These are phyloP conservation scores for Drosophila insularis DNA, from an alignment of 1,140 invertebrate genomes.

Conservation along the genomic window DNA sequence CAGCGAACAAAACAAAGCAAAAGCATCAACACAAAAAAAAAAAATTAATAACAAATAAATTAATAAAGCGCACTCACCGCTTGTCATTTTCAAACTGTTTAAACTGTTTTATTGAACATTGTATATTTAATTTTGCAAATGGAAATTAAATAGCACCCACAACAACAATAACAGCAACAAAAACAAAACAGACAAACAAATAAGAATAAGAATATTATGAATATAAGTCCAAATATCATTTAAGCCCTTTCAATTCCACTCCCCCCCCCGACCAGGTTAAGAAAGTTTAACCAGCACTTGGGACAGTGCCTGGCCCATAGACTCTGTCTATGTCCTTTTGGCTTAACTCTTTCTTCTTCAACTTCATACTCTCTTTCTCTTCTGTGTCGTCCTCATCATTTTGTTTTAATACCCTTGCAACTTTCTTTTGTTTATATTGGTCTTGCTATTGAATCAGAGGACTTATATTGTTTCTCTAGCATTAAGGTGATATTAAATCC, in stretches of 20 bases:
- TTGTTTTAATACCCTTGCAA: background rate
- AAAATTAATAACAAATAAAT: constrained; percentile 15
- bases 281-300: background rate
- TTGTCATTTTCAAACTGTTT: constrained; percentile 41
- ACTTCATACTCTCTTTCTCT: background rate
- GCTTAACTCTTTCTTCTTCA: background rate
- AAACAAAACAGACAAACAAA: constrained; percentile 12
- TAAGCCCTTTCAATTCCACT: no score
- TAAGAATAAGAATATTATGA: background rate
- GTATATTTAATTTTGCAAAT: constrained; percentile 72
- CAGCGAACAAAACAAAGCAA: constrained; percentile 46
- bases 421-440: no score
- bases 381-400: constrained; percentile 12
- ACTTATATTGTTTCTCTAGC: no score
- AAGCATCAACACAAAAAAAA: constrained; percentile 51
- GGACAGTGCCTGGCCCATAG: constrained; percentile 18
- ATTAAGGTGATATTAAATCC: no score
- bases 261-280: no score
- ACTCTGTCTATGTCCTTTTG: constrained; percentile 12
- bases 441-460: no score
- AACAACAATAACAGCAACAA: constrained; percentile 3
- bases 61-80: constrained; percentile 47
- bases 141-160: constrained; percentile 59
- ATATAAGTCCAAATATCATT: background rate
- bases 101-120: constrained; percentile 34